Evolutionary conservation across 2,113 vertebrate species (phyloP).

Genomic region (Bagarius yarrelli): DNA sequence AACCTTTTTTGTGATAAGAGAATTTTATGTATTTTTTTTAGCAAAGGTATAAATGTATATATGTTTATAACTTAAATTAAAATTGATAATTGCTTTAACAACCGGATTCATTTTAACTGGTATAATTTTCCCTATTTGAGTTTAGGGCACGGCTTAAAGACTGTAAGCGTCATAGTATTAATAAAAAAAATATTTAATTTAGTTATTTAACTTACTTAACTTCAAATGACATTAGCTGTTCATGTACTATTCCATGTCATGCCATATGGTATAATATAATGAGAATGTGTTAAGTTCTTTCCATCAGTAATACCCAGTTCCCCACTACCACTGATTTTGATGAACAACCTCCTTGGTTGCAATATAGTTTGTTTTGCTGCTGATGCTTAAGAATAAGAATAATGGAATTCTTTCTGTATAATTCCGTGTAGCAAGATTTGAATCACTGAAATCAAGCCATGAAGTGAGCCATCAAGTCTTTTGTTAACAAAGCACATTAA

Average conservation of each 20-base stretch:
- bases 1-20: neutral
- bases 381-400: neutral
- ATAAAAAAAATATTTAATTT: too few species aligned
- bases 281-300: too few species aligned
- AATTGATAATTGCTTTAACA: neutral
- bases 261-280: neutral
- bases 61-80: neutral
- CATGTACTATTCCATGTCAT: neutral
- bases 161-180: neutral
- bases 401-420: too few species aligned
- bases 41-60: neutral
- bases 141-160: neutral
- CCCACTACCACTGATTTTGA: too few species aligned
- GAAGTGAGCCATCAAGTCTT: constrained; percentile 44
- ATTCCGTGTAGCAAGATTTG: too few species aligned
- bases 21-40: neutral
- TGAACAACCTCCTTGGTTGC: too few species aligned
- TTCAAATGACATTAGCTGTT: neutral
- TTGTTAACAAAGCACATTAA: constrained; percentile 40
- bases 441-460: too few species aligned
- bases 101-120: neutral
- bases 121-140: neutral
- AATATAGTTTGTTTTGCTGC: neutral
- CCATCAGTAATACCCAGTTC: too few species aligned
- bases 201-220: too few species aligned